Conservation (phyloP, 30 jellyfish, hydroid and myxozoan genomes). For the Catostylus mosaicus region DNA sequence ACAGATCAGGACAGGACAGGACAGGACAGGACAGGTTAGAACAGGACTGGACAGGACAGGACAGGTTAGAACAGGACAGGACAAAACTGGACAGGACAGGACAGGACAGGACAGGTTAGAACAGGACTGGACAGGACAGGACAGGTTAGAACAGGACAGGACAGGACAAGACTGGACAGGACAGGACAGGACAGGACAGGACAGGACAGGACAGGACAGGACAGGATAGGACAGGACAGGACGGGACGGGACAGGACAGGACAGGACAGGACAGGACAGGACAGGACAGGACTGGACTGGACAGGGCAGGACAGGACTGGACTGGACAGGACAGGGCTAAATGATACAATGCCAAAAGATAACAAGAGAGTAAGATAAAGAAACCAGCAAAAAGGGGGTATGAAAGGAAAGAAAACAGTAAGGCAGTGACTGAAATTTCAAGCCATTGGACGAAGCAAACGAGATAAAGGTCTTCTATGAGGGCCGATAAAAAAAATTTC, state of each 20-base stretch:
- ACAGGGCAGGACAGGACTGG: neutral
- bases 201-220: neutral
- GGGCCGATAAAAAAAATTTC: no score
- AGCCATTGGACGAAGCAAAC: no score
- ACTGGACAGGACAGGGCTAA: neutral
- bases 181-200: neutral
- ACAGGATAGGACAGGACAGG: neutral
- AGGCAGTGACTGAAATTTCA: no score
- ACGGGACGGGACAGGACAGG: neutral
- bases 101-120: no score
- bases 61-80: neutral
- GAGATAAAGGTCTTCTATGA: no score
- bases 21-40: neutral
- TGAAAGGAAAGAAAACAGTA: no score
- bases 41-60: neutral
- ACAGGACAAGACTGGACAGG: no score
- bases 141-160: no score
- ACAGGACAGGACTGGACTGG: neutral
- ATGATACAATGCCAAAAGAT: no score
- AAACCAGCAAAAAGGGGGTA: no score
- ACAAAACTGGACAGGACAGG: neutral
- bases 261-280: conserved; percentile 8
- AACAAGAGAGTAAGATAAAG: no score
- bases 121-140: no score
- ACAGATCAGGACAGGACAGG: neutral